Evolutionary conservation across 1,140 invertebrate genomes (phyloP), one percentile per base, ranked within the genome.

Genomic region (Orius laevigatus): DNA sequence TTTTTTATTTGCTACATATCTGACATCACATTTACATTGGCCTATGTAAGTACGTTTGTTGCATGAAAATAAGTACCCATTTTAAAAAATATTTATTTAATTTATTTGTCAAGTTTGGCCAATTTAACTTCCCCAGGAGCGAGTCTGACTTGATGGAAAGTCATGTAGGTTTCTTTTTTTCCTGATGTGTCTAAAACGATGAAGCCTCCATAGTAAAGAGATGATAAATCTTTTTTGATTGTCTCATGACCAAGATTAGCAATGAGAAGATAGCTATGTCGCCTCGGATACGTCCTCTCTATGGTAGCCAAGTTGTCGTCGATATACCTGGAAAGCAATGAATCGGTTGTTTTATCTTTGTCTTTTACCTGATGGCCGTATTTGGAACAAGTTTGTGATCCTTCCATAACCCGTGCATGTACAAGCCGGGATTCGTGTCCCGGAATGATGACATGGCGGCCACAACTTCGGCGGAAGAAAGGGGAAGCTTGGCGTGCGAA

Each of bases 241-340:
- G 64, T 65, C 2, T 58, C 57, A 9, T 59, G 64, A 0, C 77
- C 78, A 5, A 84, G 64, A 66, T 85, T 85, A 2, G 73, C 73
- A 0, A 84, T 70, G 39, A 80, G 72, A 1, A 81, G 76, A 55
- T 76, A 84, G 2, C 78, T 74, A 57, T 81, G 78, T 46, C 80
- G 69, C 12, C 83, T 68, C 4, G 82, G 81, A 62, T 79, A 85
- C 69, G 73, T 80, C 33, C 82, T 68, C 55, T 84, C 79, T 36
- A 85, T 67, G 0, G 83, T 71, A 8, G 85, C 58, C 15, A 84
- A 64, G 56, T 80, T 72, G 33, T 73, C 67, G 14, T 70, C 64
- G 11, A 70, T 69, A 55, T 75, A 70, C 20, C 67, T 70, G 45
- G 19, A 57, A 57, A 40, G 31, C 19, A 25, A 25, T 25, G 25